Percentiles rank a stretch among this genome's conserved stretches.
Conservation (phyloP, 2,888 invertebrate species). For the Temnothorax ravouxi region DNA sequence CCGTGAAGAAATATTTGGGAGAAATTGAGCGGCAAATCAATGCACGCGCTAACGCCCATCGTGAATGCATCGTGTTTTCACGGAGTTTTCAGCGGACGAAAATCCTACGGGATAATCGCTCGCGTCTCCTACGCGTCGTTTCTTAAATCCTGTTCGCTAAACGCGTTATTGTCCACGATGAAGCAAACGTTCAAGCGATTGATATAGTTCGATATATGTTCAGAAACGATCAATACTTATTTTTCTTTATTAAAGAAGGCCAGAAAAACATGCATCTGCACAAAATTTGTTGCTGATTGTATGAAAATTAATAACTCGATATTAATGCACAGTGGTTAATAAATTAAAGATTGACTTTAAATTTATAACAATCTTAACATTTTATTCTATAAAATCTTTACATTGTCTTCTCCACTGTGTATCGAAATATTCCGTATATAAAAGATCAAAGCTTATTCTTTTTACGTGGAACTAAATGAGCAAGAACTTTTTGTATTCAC, state of each 20-base stretch:
- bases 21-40: constrained; percentile 86
- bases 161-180: constrained; percentile 45
- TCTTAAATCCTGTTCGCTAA: constrained; percentile 31
- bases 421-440: background rate
- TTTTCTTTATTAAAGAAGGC: background rate
- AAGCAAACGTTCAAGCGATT: constrained; percentile 26
- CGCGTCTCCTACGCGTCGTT: constrained; percentile 37
- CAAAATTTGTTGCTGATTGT: background rate
- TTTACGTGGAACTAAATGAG: background rate
- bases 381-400: constrained; percentile 5
- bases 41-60: constrained; percentile 84
- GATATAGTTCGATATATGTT: background rate
- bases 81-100: constrained; percentile 59
- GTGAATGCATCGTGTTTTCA: constrained; percentile 77
- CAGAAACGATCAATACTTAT: constrained; percentile 1
- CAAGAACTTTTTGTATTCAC: background rate
- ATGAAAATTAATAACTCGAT: background rate
- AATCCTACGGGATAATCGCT: constrained; percentile 72
- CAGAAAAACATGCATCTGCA: background rate
- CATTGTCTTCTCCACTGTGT: background rate
- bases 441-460: background rate
- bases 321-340: background rate
- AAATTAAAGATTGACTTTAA: background rate
- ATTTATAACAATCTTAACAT: background rate
- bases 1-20: constrained; percentile 79